Percentiles rank a stretch among this genome's conserved stretches.
Evolutionary conservation across 2,113 vertebrate genomes (phyloP).

Genomic region (Elephas maximus): DNA sequence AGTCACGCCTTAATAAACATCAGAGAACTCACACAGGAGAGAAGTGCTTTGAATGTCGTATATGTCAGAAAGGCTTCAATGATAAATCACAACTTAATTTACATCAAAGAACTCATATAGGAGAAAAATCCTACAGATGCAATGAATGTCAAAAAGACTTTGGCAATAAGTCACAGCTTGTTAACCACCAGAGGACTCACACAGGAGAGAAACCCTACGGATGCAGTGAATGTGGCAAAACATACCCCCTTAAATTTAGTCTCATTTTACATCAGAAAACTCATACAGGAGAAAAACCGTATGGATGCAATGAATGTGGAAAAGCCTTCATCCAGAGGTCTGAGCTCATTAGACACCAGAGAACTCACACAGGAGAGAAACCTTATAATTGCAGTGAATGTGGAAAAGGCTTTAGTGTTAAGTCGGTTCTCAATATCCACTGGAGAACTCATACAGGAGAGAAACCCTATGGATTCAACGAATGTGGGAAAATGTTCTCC

Average conservation of each 20-base stretch:
- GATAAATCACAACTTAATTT: slow-evolving; percentile 15
- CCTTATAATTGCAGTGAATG: slow-evolving; percentile 22
- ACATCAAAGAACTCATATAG: slow-evolving; percentile 29
- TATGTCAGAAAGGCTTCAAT: slow-evolving; percentile 31
- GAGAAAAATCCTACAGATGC: slow-evolving; percentile 30
- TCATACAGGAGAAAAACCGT: neutral
- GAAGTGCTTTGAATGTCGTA: neutral
- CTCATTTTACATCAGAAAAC: slow-evolving; percentile 57
- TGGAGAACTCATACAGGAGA: slow-evolving; percentile 17
- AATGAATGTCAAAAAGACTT: slow-evolving; percentile 54
- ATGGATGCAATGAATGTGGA: slow-evolving; percentile 20
- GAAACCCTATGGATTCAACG: neutral
- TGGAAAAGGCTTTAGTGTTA: slow-evolving; percentile 45
- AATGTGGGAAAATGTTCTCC: slow-evolving; percentile 56
- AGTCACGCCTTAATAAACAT: slow-evolving; percentile 37
- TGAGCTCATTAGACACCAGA: slow-evolving; percentile 49
- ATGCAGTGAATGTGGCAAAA: slow-evolving; percentile 39
- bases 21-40: slow-evolving; percentile 37
- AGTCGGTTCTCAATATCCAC: slow-evolving; percentile 40
- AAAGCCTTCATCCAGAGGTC: slow-evolving; percentile 60
- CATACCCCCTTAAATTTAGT: slow-evolving; percentile 42
- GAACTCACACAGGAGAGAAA: slow-evolving; percentile 51
- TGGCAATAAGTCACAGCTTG: slow-evolving; percentile 1
- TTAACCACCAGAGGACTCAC: slow-evolving; percentile 51
- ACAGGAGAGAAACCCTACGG: neutral